Evolutionary conservation across 2,888 invertebrate species (phyloP).

Genomic region (Agonopterix alstromeriana): DNA sequence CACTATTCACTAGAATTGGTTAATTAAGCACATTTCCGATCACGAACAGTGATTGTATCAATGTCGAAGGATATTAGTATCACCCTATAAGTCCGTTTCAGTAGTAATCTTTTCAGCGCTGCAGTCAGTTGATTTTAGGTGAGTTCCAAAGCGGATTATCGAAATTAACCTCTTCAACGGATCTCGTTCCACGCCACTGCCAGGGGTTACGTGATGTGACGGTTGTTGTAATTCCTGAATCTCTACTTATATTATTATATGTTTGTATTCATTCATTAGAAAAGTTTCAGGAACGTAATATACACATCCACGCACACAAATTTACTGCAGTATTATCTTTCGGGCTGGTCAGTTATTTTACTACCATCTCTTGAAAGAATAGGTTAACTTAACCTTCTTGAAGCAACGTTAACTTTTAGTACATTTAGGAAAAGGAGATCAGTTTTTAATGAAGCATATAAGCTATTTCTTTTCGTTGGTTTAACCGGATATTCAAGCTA

Average conservation of each 20-base stretch:
- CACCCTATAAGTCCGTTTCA: constrained; percentile 4
- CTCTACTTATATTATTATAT: background rate
- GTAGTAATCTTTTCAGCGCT: background rate
- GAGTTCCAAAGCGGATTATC: constrained; percentile 62
- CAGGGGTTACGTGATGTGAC: constrained; percentile 25
- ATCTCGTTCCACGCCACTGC: constrained; percentile 40
- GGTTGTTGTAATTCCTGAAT: background rate
- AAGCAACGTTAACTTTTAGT: too few relatives aligned
- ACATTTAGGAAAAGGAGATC: too few relatives aligned
- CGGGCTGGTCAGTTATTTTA: too few relatives aligned
- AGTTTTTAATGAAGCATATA: too few relatives aligned
- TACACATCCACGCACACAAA: too few relatives aligned
- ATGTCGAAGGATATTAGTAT: background rate
- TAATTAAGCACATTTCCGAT: too few relatives aligned
- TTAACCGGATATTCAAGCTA: too few relatives aligned
- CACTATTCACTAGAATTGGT: too few relatives aligned
- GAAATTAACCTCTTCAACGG: constrained; percentile 69
- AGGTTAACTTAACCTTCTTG: too few relatives aligned
- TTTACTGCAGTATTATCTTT: too few relatives aligned
- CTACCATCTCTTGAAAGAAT: too few relatives aligned
- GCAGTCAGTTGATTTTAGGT: constrained; percentile 29
- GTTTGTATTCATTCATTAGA: background rate
- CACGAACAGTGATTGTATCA: constrained; percentile 3
- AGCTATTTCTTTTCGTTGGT: too few relatives aligned
- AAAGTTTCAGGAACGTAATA: background rate